phyloP scores from a whole-genome alignment of 2,888 invertebrate species.

The Synanthedon tipuliformis region DNA sequence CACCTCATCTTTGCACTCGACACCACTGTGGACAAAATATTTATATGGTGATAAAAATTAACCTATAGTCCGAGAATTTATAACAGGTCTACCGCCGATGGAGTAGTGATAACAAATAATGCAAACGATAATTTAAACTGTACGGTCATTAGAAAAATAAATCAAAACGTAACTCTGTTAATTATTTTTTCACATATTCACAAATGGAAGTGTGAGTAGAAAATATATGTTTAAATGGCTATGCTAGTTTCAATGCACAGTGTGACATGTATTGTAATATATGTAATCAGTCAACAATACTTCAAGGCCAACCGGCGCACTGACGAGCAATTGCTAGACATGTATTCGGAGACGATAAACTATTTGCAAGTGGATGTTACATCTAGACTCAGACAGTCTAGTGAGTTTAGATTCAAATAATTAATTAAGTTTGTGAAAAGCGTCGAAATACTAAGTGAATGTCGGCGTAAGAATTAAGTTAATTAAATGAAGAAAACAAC shows the following conservation, averaged over 20 bases:
- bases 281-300: constrained; percentile 50
- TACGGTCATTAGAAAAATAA: constrained; percentile 29
- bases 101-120: constrained; percentile 10
- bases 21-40: constrained; percentile 73
- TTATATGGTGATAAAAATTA: constrained; percentile 23
- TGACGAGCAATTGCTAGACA: constrained; percentile 11
- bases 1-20: constrained; percentile 83
- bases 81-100: constrained; percentile 15
- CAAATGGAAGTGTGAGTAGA: constrained; percentile 26
- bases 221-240: constrained; percentile 18
- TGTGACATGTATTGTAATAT: constrained; percentile 22
- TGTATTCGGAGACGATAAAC: neutral
- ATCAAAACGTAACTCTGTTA: constrained; percentile 27
- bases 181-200: constrained; percentile 27
- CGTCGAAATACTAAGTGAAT: no score
- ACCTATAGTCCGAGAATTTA: constrained; percentile 10
- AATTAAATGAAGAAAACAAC: neutral
- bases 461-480: no score
- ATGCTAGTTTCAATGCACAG: constrained; percentile 13
- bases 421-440: no score
- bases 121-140: constrained; percentile 21
- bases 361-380: neutral
- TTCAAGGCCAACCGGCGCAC: constrained; percentile 30
- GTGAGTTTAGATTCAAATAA: no score
- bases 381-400: no score